phyloP scores from a whole-genome alignment of 1,140 invertebrate genomes.

The Mercenaria mercenaria region DNA sequence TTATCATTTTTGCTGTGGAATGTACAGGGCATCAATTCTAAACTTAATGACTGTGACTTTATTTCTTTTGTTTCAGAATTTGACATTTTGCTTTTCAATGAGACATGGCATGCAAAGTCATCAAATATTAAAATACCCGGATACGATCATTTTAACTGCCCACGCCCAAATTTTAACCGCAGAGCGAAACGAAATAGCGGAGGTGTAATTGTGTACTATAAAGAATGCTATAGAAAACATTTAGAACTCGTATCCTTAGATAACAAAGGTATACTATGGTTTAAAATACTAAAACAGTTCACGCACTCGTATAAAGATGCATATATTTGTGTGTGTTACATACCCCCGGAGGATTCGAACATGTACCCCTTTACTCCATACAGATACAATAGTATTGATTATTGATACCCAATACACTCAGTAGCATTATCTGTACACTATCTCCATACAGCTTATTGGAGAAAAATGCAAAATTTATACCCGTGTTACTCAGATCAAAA shows the following conservation, averaged over 20 bases:
- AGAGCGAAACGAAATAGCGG: neutral
- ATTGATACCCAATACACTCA: too few species aligned
- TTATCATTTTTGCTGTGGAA: constrained; percentile 2
- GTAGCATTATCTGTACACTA: too few species aligned
- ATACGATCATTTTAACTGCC: neutral
- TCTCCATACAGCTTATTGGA: too few species aligned
- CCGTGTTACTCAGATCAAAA: too few species aligned
- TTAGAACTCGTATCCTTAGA: neutral
- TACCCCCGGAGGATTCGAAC: constrained; percentile 2
- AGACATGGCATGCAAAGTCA: neutral
- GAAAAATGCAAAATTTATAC: too few species aligned
- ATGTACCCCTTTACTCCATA: too few species aligned
- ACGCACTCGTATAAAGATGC: neutral
- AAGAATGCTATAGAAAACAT: neutral
- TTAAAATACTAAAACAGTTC: neutral
- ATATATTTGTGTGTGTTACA: constrained; percentile 34
- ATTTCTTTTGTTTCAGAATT: constrained; percentile 20
- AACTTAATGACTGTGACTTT: constrained; percentile 39
- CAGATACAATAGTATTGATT: too few species aligned
- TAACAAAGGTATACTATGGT: constrained; percentile 16
- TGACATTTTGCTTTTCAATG: constrained; percentile 4
- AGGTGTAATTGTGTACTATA: constrained; percentile 47
- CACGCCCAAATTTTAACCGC: neutral
- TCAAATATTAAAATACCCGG: neutral
- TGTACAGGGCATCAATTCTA: neutral